These are phyloP conservation scores for Tetragonula clypearis DNA, from an alignment of 1,140 invertebrate genomes.

Conservation along the genomic window DNA sequence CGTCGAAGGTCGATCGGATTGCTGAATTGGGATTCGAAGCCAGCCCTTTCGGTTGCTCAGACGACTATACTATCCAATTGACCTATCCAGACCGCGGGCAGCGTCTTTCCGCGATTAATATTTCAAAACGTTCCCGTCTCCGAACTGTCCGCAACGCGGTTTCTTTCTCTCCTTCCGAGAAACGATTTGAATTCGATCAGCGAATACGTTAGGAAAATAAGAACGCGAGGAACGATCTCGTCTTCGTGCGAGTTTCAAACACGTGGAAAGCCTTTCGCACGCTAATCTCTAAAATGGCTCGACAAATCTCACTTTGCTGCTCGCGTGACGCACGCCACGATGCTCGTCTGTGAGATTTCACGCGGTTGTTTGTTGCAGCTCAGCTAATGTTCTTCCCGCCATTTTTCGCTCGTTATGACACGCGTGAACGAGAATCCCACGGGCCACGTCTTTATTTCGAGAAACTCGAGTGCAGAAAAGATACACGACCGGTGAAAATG, in stretches of 20 bases:
- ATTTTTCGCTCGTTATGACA: background rate
- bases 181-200: background rate
- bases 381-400: conserved; percentile 32
- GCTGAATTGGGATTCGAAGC: conserved; percentile 16
- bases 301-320: conserved; percentile 53
- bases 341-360: conserved; percentile 27
- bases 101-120: background rate
- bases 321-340: background rate
- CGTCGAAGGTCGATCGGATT: conserved; percentile 9
- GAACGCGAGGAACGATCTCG: too few species aligned
- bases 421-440: conserved; percentile 6
- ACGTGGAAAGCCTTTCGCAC: background rate
- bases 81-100: background rate
- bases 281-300: conserved; percentile 17
- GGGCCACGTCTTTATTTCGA: background rate
- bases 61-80: background rate
- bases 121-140: background rate
- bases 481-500: background rate
- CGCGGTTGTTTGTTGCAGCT: background rate
- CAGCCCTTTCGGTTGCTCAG: background rate
- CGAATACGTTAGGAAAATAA: background rate
- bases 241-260: too few species aligned
- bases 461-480: background rate
- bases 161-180: background rate
- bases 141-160: background rate